Evolutionary conservation across 2,113 vertebrate species (phyloP).

Genomic region (Terrapene triunguis): DNA sequence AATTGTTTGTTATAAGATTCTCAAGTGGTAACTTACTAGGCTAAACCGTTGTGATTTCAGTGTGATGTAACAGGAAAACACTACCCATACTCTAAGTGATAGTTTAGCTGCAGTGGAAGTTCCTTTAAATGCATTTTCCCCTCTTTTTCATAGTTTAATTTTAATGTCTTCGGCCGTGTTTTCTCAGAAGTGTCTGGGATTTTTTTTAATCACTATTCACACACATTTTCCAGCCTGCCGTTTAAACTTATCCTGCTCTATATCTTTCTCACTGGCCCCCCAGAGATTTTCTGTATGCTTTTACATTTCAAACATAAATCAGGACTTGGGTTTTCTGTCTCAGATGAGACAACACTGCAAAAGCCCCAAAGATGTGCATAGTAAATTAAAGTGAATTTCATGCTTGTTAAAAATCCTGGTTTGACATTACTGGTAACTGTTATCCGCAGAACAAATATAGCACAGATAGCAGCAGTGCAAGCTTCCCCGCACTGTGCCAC

Average conservation of each 20-base stretch:
- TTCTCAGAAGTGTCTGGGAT: constrained; percentile 8
- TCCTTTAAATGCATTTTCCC: constrained; percentile 5
- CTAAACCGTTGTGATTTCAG: background rate
- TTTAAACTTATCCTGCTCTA: background rate
- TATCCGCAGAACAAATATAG: background rate
- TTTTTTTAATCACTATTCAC: background rate
- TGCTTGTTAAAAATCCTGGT: background rate
- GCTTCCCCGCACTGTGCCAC: background rate
- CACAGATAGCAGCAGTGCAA: background rate
- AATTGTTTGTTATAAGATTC: background rate
- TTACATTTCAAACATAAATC: background rate
- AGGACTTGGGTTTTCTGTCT: background rate
- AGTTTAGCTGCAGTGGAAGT: background rate
- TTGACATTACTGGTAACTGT: background rate
- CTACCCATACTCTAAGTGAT: background rate
- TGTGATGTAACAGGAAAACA: background rate
- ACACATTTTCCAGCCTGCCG: constrained; percentile 12
- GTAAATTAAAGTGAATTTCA: background rate
- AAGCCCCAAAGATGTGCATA: background rate
- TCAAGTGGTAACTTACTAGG: background rate
- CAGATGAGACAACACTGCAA: background rate
- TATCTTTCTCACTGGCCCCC: background rate
- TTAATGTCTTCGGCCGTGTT: background rate
- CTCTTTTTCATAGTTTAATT: background rate
- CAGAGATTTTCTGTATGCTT: constrained; percentile 1